Conservation (phyloP, 2,113 vertebrate species). For the Microtus pennsylvanicus region DNA sequence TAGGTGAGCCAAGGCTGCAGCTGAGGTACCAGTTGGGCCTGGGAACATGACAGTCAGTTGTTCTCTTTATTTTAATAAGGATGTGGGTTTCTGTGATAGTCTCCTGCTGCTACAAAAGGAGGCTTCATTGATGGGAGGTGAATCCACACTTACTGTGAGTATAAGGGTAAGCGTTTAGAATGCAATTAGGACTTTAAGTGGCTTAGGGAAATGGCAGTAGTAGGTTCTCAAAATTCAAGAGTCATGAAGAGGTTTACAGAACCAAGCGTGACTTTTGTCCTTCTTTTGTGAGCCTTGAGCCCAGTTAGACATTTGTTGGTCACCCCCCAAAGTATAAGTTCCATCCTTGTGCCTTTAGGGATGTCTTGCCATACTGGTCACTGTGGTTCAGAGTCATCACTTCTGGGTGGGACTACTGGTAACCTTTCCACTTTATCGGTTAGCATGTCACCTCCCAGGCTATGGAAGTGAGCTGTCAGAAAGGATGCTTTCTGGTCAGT, state of each 20-base stretch:
- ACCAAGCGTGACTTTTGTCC: neutral
- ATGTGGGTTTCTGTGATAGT: neutral
- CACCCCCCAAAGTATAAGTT: neutral
- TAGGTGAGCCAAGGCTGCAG: neutral
- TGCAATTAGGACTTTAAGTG: neutral
- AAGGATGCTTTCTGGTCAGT: neutral
- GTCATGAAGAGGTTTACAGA: neutral
- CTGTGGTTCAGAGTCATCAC: neutral
- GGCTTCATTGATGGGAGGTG: neutral
- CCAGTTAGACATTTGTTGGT: neutral
- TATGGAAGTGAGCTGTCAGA: neutral
- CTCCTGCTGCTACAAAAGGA: neutral
- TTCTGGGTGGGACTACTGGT: neutral
- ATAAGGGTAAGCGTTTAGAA: neutral
- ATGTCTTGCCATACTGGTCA: neutral
- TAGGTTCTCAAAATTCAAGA: neutral
- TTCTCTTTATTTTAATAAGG: neutral
- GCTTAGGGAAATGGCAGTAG: neutral
- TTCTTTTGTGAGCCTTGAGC: neutral
- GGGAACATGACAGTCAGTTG: neutral
- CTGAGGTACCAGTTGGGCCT: neutral
- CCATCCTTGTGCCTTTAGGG: too few relatives aligned
- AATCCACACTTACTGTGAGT: neutral
- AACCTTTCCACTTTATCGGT: neutral
- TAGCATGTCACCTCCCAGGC: neutral